Evolutionary conservation across 2,888 invertebrate species (phyloP), one percentile per base, ranked within the genome.

Genomic region (Cyclophora albipunctata): DNA sequence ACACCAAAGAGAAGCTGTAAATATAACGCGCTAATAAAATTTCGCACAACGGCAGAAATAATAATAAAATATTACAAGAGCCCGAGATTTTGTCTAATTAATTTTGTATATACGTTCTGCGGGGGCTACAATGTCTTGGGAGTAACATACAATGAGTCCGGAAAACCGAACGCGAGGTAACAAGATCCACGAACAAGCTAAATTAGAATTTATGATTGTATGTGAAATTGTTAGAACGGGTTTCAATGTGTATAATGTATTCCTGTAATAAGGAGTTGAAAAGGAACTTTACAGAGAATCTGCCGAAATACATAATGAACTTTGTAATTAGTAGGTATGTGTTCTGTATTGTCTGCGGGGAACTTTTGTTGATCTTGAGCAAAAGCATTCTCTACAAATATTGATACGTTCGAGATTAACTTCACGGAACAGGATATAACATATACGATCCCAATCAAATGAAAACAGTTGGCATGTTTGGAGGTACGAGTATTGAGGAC

Each of bases 141-240:
- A 84, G 81, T 75, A 77, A 78, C 81, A 78, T 69, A 86, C 86
- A 86, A 84, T 81, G 81, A 81, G 77, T 75, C 71, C 76, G 78
- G 77, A 78, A 81, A 79, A 82, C 84, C 79, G 78, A 79, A 81
- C 69, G 79, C 69, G 69, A 79, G 75, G 73, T 78, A 86, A 86
- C 84, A 75, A 76, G 88, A 88, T 84, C 78, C 84, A 70, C 73
- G 75, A 76, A 76, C 79, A 75, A 69, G 79, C 76, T 78, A 88
- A 88, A 88, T 88, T 85, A 84, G 81, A 87, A 88, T 88, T 87
- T 88, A 88, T 87, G 86, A 87, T 84, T 87, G 85, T 84, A 81
- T 84, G 83, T 84, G 81, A 87, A 84, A 84, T 85, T 87, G 79
- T 84, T 81, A 78, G 78, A 81, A 79, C 79, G 77, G 72, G 77